A percentile compares a stretch with the other conserved stretches of the same genome.
These are phyloP conservation scores for Tylochromis polylepis DNA, from an alignment of 2,113 vertebrate species.

Conservation along the genomic window DNA sequence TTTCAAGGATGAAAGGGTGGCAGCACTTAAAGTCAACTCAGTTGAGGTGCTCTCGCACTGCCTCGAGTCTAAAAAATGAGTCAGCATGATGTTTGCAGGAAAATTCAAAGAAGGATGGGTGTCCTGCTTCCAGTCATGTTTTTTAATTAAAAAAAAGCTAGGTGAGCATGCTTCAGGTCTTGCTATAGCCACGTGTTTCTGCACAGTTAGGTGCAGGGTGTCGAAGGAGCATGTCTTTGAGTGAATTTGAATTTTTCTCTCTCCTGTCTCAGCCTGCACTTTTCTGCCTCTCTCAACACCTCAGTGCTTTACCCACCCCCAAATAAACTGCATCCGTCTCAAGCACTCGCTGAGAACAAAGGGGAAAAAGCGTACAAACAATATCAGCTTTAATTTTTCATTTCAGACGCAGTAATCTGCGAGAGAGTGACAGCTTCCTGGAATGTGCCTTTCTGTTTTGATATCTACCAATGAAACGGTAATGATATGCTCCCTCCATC, in stretches of 20 bases:
- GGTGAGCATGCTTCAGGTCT: not conserved
- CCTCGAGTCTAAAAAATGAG: conserved; percentile 43
- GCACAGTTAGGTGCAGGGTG: not conserved
- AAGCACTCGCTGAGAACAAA: conserved; percentile 28
- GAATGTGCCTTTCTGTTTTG: conserved; percentile 63
- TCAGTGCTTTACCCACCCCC: not conserved
- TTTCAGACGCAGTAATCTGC: conserved; percentile 15
- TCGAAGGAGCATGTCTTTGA: not conserved
- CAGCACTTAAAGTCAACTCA: conserved; percentile 29
- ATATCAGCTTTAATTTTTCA: conserved; percentile 30
- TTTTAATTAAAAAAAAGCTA: conserved; percentile 57
- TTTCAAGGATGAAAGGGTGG: conserved; percentile 60
- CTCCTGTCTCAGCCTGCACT: not conserved
- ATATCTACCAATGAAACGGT: conserved; percentile 72
- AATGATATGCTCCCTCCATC: conserved; percentile 70
- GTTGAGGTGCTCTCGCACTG: conserved; percentile 19
- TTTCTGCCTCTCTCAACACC: not conserved
- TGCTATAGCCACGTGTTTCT: not conserved
- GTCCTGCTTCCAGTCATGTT: conserved; percentile 34
- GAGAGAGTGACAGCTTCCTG: conserved; percentile 22
- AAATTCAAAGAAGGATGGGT: not conserved
- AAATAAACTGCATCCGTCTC: not conserved
- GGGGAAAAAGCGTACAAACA: conserved; percentile 24
- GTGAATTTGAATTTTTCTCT: not conserved
- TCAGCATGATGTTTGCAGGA: conserved; percentile 50